phyloP scores from a whole-genome alignment of 2,797 vertebrate genomes.

The Momotus momota region DNA sequence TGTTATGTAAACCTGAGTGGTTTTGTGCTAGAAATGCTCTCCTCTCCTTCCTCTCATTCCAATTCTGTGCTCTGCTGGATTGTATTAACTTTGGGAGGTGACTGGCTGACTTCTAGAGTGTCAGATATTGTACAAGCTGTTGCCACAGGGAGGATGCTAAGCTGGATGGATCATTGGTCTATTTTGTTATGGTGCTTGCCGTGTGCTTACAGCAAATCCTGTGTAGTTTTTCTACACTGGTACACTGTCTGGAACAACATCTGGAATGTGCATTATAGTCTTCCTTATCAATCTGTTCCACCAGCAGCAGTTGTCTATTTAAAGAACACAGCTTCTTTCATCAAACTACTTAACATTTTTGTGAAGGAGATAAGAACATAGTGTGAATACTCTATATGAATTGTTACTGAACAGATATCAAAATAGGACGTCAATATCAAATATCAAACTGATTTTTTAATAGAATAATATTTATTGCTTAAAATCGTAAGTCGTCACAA shows the following conservation, averaged over 20 bases:
- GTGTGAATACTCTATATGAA: neutral
- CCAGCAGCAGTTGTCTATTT: neutral
- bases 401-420: neutral
- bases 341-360: slow-evolving; percentile 17
- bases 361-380: neutral
- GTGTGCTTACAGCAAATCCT: slow-evolving; percentile 1
- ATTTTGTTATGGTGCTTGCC: neutral
- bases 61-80: neutral
- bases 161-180: slow-evolving; percentile 24
- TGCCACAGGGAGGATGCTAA: neutral
- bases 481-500: neutral
- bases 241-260: slow-evolving; percentile 35
- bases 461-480: neutral
- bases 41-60: neutral
- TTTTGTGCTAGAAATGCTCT: neutral
- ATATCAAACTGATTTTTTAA: neutral
- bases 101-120: neutral
- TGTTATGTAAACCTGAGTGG: neutral
- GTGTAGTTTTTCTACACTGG: neutral
- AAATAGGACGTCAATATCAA: neutral
- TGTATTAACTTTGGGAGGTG: neutral
- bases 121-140: neutral
- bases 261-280: slow-evolving; percentile 37
- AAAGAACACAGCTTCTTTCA: neutral
- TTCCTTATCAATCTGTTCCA: neutral